Conservation (phyloP, 2,113 vertebrate genomes). For the Egretta garzetta region DNA sequence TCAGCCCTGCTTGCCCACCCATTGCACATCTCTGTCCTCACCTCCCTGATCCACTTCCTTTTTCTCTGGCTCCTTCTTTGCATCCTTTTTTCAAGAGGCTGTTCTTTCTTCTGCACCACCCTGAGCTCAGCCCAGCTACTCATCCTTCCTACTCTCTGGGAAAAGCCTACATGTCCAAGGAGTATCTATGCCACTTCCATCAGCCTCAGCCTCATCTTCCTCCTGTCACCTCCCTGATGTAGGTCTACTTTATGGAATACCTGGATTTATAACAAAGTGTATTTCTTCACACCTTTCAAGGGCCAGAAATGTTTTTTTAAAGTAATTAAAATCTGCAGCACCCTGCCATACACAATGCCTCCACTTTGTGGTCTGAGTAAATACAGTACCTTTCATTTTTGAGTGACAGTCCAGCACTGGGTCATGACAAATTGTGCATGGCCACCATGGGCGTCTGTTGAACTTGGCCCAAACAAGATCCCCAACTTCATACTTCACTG, state of each 20-base stretch:
- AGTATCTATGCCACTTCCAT: background rate
- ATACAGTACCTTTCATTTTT: constrained; percentile 89
- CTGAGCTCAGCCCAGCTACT: background rate
- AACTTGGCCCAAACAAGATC: constrained; percentile 98
- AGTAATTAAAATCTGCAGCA: background rate
- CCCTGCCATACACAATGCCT: background rate
- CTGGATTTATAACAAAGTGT: background rate
- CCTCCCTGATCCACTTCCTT: background rate
- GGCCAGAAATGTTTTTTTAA: background rate
- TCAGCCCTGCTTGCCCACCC: background rate
- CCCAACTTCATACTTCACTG: constrained; percentile 89
- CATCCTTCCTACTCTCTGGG: background rate
- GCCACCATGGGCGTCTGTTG: constrained; percentile 96
- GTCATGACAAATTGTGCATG: constrained; percentile 89
- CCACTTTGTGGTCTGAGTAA: constrained; percentile 11
- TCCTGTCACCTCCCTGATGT: background rate
- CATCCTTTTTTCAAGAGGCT: background rate
- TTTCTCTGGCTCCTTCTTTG: background rate
- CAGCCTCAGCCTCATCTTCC: background rate
- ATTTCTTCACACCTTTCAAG: background rate
- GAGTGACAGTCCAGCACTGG: constrained; percentile 85
- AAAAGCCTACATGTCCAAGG: background rate
- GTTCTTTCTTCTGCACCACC: background rate
- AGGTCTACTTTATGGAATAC: background rate
- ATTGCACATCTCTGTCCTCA: background rate